Percentiles rank a stretch among this genome's conserved stretches.
These are phyloP conservation scores for Hydrotaea diabolus DNA, from an alignment of 2,888 invertebrate genomes.

Conservation along the genomic window DNA sequence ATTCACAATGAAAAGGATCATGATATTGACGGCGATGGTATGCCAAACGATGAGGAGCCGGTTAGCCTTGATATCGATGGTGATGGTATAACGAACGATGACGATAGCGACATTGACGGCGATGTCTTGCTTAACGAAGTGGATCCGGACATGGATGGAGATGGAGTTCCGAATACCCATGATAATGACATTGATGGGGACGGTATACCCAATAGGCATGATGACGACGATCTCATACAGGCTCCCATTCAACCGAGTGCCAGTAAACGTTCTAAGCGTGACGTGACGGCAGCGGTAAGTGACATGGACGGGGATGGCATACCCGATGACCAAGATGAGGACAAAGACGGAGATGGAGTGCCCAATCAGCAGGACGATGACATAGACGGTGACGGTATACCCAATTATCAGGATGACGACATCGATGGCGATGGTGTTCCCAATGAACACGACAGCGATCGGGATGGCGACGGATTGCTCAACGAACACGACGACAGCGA, in stretches of 20 bases:
- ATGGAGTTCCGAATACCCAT: slow-evolving; percentile 69
- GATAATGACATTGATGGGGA: slow-evolving; percentile 78
- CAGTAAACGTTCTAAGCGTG: slow-evolving; percentile 80
- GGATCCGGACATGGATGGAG: slow-evolving; percentile 71
- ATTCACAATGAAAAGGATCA: slow-evolving; percentile 67
- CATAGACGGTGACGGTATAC: slow-evolving; percentile 72
- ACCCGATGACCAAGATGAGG: slow-evolving; percentile 74
- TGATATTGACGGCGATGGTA: slow-evolving; percentile 73
- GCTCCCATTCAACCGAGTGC: slow-evolving; percentile 63
- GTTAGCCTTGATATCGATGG: slow-evolving; percentile 67
- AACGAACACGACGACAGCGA: slow-evolving; percentile 72
- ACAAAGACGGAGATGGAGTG: slow-evolving; percentile 75
- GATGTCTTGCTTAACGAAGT: slow-evolving; percentile 73
- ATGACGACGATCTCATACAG: slow-evolving; percentile 71
- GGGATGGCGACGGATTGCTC: slow-evolving; percentile 72
- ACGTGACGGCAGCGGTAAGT: slow-evolving; percentile 54
- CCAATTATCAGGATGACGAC: slow-evolving; percentile 72
- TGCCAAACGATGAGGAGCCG: slow-evolving; percentile 73
- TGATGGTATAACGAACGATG: slow-evolving; percentile 71
- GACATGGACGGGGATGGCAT: slow-evolving; percentile 72
- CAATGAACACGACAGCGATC: slow-evolving; percentile 71
- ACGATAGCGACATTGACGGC: slow-evolving; percentile 74
- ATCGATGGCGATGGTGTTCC: slow-evolving; percentile 73
- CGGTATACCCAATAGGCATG: slow-evolving; percentile 81
- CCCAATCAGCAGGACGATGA: slow-evolving; percentile 73